A percentile compares a stretch with the other conserved stretches of the same genome.
phyloP scores from a whole-genome alignment of 2,113 vertebrate species.

The Prunella fulvescens region DNA sequence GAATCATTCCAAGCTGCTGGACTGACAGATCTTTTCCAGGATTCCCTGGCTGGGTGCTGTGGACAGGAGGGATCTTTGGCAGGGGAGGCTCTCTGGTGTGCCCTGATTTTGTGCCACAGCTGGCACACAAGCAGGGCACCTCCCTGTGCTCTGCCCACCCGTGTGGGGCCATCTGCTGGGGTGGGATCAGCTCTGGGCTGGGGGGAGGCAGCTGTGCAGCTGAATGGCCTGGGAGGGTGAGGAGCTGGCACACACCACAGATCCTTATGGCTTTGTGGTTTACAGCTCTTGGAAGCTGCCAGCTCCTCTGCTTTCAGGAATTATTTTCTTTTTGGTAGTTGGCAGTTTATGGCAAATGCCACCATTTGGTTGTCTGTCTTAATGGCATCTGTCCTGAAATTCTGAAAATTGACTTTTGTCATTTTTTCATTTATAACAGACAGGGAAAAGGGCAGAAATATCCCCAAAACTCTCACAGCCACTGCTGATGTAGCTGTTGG shows the following conservation, averaged over 20 bases:
- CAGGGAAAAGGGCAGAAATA: neutral
- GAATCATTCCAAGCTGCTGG: neutral
- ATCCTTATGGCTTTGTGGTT: neutral
- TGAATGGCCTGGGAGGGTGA: neutral
- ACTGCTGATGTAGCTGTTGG: neutral
- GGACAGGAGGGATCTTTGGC: neutral
- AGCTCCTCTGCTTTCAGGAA: neutral
- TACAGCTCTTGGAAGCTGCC: neutral
- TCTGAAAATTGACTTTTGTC: neutral
- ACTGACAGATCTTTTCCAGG: accelerated
- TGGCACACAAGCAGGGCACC: neutral
- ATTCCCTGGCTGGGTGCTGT: neutral
- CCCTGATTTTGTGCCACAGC: neutral
- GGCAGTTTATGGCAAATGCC: neutral
- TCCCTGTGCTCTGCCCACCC: neutral
- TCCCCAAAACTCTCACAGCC: neutral
- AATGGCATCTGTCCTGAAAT: neutral
- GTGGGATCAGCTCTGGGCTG: neutral
- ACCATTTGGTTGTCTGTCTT: accelerated
- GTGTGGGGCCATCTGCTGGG: neutral
- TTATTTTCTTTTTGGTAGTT: neutral
- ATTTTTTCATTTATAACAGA: neutral
- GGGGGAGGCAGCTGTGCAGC: neutral
- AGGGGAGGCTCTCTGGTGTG: neutral
- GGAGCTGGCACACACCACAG: neutral